phyloP scores from a whole-genome alignment of 2,113 vertebrate species.

The Lathamus discolor region DNA sequence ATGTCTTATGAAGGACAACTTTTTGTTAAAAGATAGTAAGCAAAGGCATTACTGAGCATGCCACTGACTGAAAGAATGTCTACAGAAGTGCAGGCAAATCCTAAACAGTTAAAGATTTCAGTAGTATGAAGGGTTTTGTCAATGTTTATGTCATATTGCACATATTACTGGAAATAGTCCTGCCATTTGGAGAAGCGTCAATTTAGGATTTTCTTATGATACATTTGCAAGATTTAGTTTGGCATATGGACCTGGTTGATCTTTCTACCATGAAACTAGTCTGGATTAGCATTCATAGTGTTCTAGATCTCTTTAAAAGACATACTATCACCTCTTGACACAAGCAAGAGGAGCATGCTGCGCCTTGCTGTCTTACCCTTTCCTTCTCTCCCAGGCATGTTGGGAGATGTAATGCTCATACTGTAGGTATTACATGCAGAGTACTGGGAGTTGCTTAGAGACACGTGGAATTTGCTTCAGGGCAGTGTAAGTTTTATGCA shows the following conservation, averaged over 20 bases:
- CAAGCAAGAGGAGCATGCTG: not conserved
- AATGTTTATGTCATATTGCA: not conserved
- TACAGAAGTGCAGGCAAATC: not conserved
- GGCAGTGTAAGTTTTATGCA: not conserved
- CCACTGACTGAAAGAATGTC: not conserved
- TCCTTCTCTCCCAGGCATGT: not conserved
- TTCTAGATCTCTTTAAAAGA: not conserved
- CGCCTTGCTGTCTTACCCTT: not conserved
- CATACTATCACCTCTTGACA: not conserved
- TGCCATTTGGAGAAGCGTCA: not conserved
- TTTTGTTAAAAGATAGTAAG: not conserved
- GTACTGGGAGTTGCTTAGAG: not conserved
- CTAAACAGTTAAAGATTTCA: not conserved
- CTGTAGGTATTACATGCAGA: not conserved
- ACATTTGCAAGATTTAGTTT: not conserved
- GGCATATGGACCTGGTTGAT: not conserved
- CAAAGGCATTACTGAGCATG: not conserved
- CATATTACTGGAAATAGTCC: not conserved
- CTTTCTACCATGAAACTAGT: not conserved
- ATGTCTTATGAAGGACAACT: not conserved
- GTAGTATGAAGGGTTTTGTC: not conserved
- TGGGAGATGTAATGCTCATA: not conserved
- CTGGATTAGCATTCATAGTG: not conserved
- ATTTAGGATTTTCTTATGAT: not conserved
- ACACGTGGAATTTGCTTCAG: not conserved